Base-by-base conservation (phyloP, 2,113 vertebrate genomes). In the Trichechus manatus region DNA sequence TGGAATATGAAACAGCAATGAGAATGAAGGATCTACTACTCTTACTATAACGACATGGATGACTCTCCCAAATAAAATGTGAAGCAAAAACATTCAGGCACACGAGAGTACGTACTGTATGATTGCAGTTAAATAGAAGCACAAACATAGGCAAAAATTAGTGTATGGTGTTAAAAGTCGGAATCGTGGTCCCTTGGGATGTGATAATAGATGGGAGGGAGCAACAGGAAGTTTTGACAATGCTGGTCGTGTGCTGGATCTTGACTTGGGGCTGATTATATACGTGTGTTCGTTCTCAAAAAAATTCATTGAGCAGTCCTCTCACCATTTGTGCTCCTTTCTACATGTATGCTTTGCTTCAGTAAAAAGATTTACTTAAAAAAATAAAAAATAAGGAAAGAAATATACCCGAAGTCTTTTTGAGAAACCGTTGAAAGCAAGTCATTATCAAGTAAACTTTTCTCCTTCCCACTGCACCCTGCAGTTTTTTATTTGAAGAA, bases 341-440 rank as follows among this genome's bases (percentile, higher is more conserved):
- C 68, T 27, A 47, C 1, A 9, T 9, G 22, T 17, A 42, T 36
- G 47, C 19, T 61, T 29, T 27, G 50, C 25, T 27, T 85, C 9
- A 56, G 75, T 39, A 36, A 59, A 64, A 82, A 23, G 63, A 75
- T 56, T 86, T 47, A 84, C 33, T 33, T 78, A 29, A 7, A 53
- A 63, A 56, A 87, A 53, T 19, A 20, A 44, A 59, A 11, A 72
- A 15, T 29, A 82, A 61, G 29, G 23, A 68, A 63, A 27, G 77
- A 80, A 87, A 88, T 61, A 31, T 20, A 66, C 66, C 50, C 39
- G 81, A 44, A 53, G 22, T 33, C 80, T 23, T 92, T 86, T 23
- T 42, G 66, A 94, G 74, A 61, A 91, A 61, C 70, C 39, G 92
- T 63, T 84, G 78, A 64, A 97, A 94, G 88, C 44, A 36, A 79